These are phyloP conservation scores for Coryphaenoides rupestris DNA, from an alignment of 2,113 vertebrate genomes.

Conservation along the genomic window DNA sequence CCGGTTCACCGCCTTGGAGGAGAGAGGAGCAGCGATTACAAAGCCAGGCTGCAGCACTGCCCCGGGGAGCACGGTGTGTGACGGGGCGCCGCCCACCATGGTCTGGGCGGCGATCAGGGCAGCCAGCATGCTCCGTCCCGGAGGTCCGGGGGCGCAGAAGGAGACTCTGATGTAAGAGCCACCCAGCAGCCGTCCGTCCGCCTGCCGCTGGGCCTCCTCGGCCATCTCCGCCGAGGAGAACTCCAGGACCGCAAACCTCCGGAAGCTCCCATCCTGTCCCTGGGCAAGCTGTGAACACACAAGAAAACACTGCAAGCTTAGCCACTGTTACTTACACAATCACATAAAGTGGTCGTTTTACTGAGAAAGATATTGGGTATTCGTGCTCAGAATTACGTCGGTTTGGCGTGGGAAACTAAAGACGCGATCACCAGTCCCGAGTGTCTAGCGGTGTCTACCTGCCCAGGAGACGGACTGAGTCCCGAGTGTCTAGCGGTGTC, in stretches of 20 bases:
- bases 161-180: constrained; percentile 80
- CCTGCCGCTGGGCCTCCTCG: constrained; percentile 74
- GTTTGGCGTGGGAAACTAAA: too few relatives aligned
- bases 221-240: constrained; percentile 79
- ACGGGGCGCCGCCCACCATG: constrained; percentile 68
- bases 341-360: too few relatives aligned
- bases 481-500: too few relatives aligned
- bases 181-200: constrained; percentile 74
- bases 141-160: constrained; percentile 89
- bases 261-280: constrained; percentile 87
- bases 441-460: too few relatives aligned
- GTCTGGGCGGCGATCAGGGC: constrained; percentile 91
- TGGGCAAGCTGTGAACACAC: constrained; percentile 77
- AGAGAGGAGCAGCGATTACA: not conserved
- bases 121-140: constrained; percentile 89
- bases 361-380: too few relatives aligned
- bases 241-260: constrained; percentile 86
- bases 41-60: too few relatives aligned
- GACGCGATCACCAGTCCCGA: too few relatives aligned
- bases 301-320: not conserved
- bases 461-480: too few relatives aligned
- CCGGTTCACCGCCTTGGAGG: constrained; percentile 79
- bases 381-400: too few relatives aligned
- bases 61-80: too few relatives aligned
- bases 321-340: too few relatives aligned